Base-by-base conservation (phyloP, 2,797 vertebrate genomes). In the Phataginus tricuspis region DNA sequence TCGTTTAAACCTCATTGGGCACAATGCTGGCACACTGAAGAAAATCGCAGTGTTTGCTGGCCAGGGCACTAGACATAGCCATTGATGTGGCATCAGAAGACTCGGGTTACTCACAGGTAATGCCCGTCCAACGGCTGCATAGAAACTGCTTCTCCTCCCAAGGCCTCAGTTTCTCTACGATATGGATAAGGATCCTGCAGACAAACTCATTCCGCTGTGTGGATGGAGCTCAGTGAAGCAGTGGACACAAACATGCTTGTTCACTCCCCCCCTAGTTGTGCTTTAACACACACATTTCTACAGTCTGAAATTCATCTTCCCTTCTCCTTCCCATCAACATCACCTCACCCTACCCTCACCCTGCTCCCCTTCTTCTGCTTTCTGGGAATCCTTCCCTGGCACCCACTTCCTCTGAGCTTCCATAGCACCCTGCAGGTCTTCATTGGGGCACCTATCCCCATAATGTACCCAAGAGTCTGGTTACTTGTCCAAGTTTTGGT, bases 21-120 rank as follows among this genome's bases (percentile, higher is more conserved):
- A 80, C 10, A n/a, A 5, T 27, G 7, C 49, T 55, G 53, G 27
- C 12, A 45, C 25, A 19, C 23, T 49, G 27, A 29, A 85, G 42
- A 25, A 69, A 91, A 15, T 31, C 15, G 19, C 55, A 34, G 37
- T 88, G 37, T 90, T 69, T 84, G n/a, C 37, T 72, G 14, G 72
- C 34, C 9, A 29, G 55, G 64, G 27, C 45, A 55, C 29, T 29
- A 37, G 31, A n/a, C 1, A 14, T 25, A 75, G n/a, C 2, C n/a
- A 90, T 45, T 25, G n/a, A 68, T 69, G 51, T 90, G 12, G 12
- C 61, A 42, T 57, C 51, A 34, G 45, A 83, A 96, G n/a, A 74
- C 15, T 84, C 34, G 15, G 3, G 8, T 86, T 90, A 53, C 23
- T 37, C n/a, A 49, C 51, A 92, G 13, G 6, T 39, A 64, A n/a